Base-by-base conservation (phyloP, 2,888 invertebrate genomes). In the Phrixothrix hirtus region DNA sequence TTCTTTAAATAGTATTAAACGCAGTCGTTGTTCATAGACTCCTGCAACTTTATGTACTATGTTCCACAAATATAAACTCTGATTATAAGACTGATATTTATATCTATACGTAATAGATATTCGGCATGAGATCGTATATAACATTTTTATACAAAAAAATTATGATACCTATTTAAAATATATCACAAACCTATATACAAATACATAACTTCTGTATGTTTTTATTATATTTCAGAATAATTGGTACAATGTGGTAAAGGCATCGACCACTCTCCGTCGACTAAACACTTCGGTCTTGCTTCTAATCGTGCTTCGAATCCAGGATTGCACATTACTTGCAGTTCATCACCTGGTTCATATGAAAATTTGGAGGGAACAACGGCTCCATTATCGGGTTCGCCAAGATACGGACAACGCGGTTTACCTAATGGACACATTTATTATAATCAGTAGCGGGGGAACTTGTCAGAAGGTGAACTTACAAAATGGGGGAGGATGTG, bases 401-500 rank as follows among this genome's bases (percentile, higher is more conserved):
- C 87, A 5, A 86, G 81, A 69, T 86, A 87, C 14, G 85, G 83
- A 72, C 88, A 88, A 64, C 85, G 81, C 27, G 85, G 83, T 76
- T 86, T 85, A 76, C 88, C 87, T 87, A 70, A 30, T 3, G 6
- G 15, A 2, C 39, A 53, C 30, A 6, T 34, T 9, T 1, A 15
- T 77, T 21, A 21, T 21, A 21, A 21, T 5, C 3, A 5, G 21
- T 21, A 21, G 3, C 21, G 21, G 7, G 3, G 21, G 21, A 21
- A 21, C 3, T 21, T 3, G 21, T 7, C 4, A 21, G 3, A 21
- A 21, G 1, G 11, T 37, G 2, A 25, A 38, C 81, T 81, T 72
- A 83, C 93, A 93, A 71, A 88, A 86, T 36, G 93, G 93, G 7
- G 90, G 85, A 13, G 88, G 87, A 73, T 91, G 89, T 1, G 92